phyloP scores from a whole-genome alignment of 2,888 invertebrate genomes.

The Microctonus hyperodae region DNA sequence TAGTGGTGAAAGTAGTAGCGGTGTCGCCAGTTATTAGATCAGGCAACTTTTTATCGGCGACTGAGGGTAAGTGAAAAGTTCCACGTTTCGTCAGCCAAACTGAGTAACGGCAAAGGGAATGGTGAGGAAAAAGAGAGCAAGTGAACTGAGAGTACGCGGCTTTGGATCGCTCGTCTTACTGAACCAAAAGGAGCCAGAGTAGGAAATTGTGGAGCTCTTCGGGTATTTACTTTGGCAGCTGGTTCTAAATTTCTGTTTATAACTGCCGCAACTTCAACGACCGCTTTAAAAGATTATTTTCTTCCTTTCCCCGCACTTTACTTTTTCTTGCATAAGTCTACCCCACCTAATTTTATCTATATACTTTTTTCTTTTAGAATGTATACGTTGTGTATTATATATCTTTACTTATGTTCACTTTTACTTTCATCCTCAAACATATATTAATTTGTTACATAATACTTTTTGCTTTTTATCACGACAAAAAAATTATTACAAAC shows the following conservation, averaged over 20 bases:
- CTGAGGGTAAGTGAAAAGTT: constrained; percentile 58
- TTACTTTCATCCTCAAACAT: neutral
- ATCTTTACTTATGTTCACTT: neutral
- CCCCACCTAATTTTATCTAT: neutral
- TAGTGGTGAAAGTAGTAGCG: constrained; percentile 38
- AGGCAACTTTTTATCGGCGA: constrained; percentile 54
- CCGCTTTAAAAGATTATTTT: constrained; percentile 54
- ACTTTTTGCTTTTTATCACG: too few relatives aligned
- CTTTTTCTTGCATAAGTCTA: neutral
- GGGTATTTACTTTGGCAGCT: constrained; percentile 56
- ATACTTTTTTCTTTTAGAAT: neutral
- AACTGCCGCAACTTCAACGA: constrained; percentile 53
- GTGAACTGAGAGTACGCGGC: constrained; percentile 16
- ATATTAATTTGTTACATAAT: neutral
- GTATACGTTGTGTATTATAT: neutral
- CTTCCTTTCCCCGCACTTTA: constrained; percentile 26
- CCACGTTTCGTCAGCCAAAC: constrained; percentile 34
- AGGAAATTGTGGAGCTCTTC: constrained; percentile 3
- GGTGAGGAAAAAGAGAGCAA: constrained; percentile 21
- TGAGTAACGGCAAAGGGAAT: constrained; percentile 11
- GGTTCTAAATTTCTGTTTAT: constrained; percentile 60
- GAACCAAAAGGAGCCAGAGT: constrained; percentile 4
- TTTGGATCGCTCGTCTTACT: constrained; percentile 9
- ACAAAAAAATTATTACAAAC: too few relatives aligned
- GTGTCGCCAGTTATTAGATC: constrained; percentile 58